Evolutionary conservation across 2,888 invertebrate species (phyloP).

Genomic region (Sturmia bella): DNA sequence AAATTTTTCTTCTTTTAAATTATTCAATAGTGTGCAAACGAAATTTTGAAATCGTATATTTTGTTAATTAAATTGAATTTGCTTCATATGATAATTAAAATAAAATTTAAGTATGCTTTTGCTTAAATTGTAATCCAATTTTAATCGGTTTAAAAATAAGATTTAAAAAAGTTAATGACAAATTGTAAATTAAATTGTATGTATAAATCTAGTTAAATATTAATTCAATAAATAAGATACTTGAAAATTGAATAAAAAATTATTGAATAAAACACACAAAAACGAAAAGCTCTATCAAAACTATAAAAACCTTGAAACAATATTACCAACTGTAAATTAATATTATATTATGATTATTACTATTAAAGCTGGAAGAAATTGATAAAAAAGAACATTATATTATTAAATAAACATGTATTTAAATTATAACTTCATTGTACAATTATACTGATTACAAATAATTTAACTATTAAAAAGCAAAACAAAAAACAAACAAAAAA

Average conservation of each 20-base stretch:
- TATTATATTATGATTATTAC: no score
- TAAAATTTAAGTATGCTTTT: not conserved
- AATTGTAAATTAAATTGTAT: constrained; percentile 60
- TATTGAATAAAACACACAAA: not conserved
- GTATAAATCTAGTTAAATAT: constrained; percentile 56
- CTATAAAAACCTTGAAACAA: constrained; percentile 4
- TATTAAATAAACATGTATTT: constrained; percentile 42
- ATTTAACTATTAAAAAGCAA: constrained; percentile 29
- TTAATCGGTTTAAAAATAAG: constrained; percentile 19
- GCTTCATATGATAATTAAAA: not conserved
- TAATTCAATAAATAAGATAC: constrained; percentile 41
- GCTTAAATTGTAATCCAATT: constrained; percentile 35
- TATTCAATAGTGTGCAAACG: no score
- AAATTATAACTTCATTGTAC: constrained; percentile 64
- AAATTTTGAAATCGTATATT: no score
- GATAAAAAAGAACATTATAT: constrained; percentile 6
- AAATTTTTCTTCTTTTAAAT: no score
- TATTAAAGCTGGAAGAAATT: constrained; percentile 27
- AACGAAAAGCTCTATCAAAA: not conserved
- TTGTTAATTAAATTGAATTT: not conserved
- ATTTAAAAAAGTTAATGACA: constrained; percentile 35
- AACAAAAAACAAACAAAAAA: constrained; percentile 36
- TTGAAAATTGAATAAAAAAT: constrained; percentile 19
- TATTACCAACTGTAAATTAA: constrained; percentile 45
- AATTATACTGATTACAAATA: constrained; percentile 60